Base-by-base conservation (phyloP, 2,113 vertebrate species). In the Lampris incognitus region DNA sequence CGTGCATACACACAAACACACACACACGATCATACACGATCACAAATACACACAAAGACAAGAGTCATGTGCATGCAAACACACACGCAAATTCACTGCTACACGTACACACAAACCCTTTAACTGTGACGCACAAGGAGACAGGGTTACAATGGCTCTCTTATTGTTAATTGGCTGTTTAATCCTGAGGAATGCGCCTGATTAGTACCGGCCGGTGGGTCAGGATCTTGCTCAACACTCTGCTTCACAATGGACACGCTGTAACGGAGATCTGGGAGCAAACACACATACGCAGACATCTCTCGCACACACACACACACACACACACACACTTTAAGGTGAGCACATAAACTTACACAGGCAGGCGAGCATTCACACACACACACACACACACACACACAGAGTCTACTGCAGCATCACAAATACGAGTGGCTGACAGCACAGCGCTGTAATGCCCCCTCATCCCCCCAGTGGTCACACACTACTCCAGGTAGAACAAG, bases 111-210 rank as follows among this genome's bases (percentile, higher is more conserved):
- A 76, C 61, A 73, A 84, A 83, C 83, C 79, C 79, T 64, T 86
- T 86, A 88, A 85, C 69, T 79, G 89, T 93, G 92, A 91, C 91
- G 90, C 91, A 93, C 77, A 91, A 75, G 75, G 80, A 89, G 79
- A 91, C 88, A 85, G 82, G 86, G 78, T 83, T 11, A 94, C 92
- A 93, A 94, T 93, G 89, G 92, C 55, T 91, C 93, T 89, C 91
- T 94, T 89, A 93, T 92, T 85, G 92, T 92, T 94, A 94, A 95
- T 94, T 95, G 93, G 93, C 82, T 11, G 82, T 91, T 86, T 94
- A 95, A 94, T 95, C 94, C 93, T 38, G 59, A 92, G 90, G 94
- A 95, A 95, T 95, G 93, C 76, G 73, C 85, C 91, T 93, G 91
- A 94, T 94, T 93, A 93, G 91, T 74, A 65, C 79, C 79, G 74